Conservation (phyloP, 2,888 invertebrate genomes). For the Cynaeus angustus region DNA sequence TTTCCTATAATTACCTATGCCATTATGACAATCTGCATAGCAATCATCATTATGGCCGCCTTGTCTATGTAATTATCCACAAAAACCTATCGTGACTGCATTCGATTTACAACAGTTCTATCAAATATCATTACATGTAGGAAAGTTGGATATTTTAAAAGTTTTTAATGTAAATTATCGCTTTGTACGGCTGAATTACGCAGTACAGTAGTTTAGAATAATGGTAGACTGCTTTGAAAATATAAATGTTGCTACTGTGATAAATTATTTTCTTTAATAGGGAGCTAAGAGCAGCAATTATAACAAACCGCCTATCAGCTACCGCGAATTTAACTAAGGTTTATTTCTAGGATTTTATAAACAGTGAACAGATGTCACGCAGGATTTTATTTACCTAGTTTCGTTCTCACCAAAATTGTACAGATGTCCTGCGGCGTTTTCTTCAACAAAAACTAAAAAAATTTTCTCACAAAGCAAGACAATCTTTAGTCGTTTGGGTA, state of each 20-base stretch:
- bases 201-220: conserved; percentile 37
- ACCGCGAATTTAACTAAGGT: conserved; percentile 37
- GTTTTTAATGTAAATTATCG: conserved; percentile 47
- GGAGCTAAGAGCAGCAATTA: conserved; percentile 32
- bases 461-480: conserved; percentile 2
- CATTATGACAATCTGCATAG: conserved; percentile 67
- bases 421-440: not conserved
- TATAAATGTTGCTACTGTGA: conserved; percentile 14
- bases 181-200: conserved; percentile 42
- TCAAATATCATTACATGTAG: conserved; percentile 55
- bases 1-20: conserved; percentile 58
- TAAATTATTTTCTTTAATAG: conserved; percentile 18
- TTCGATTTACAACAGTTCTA: conserved; percentile 64
- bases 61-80: conserved; percentile 64
- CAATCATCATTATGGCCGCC: conserved; percentile 67
- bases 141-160: conserved; percentile 44
- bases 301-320: conserved; percentile 24
- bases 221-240: conserved; percentile 32
- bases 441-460: not conserved
- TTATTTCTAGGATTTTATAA: not conserved
- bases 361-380: conserved; percentile 16
- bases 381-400: too few relatives aligned
- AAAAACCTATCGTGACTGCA: conserved; percentile 70
- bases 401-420: conserved; percentile 24
- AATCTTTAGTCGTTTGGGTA: conserved; percentile 12